Conservation (phyloP, 2,113 vertebrate genomes). For the Muscicapa adusta region DNA sequence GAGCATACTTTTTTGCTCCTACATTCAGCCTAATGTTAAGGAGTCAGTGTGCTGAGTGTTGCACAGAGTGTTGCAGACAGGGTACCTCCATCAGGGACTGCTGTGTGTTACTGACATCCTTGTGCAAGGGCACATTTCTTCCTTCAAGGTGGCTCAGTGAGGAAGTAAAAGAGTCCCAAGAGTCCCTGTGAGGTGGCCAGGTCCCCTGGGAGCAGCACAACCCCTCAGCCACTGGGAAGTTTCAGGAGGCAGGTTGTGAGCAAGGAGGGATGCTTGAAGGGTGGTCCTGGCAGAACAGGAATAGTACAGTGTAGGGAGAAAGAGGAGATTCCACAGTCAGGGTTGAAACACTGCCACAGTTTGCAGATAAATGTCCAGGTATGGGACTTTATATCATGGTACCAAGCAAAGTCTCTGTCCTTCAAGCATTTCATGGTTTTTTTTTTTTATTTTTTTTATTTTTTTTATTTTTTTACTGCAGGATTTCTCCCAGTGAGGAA, state of each 20-base stretch:
- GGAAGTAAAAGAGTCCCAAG: neutral
- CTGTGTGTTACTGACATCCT: neutral
- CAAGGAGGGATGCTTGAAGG: neutral
- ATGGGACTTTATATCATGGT: neutral
- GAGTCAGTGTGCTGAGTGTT: neutral
- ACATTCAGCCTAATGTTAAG: neutral
- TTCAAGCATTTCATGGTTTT: neutral
- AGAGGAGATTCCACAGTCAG: neutral
- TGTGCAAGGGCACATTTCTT: neutral
- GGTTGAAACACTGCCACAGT: neutral
- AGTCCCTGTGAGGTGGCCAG: neutral
- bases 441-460: neutral
- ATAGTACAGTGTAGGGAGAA: rapidly evolving
- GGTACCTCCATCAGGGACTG: neutral
- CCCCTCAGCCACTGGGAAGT: neutral
- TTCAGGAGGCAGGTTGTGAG: neutral
- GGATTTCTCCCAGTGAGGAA: neutral
- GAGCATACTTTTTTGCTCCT: neutral
- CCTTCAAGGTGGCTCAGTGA: neutral
- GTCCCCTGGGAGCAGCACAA: neutral
- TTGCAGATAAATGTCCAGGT: neutral
- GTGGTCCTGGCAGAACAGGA: neutral
- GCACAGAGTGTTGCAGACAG: neutral
- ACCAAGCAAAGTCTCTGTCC: neutral
- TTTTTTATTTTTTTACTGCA: neutral